phyloP scores from a whole-genome alignment of 2,797 vertebrate species.

The Streptopelia turtur region DNA sequence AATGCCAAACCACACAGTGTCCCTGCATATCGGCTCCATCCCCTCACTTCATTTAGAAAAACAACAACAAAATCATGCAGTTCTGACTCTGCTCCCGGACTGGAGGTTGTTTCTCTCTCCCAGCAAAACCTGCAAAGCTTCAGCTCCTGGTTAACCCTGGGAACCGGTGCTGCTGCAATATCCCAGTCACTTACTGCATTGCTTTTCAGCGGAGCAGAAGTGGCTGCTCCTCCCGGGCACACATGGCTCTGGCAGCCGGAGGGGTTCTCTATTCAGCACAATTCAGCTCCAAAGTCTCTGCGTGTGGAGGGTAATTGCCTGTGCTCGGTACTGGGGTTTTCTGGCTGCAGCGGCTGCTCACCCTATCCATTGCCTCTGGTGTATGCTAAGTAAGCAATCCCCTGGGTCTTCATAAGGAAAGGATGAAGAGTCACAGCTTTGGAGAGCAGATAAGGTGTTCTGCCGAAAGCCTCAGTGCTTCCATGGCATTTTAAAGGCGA shows the following conservation, averaged over 20 bases:
- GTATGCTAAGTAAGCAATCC: slow-evolving; percentile 65
- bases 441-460: slow-evolving; percentile 63
- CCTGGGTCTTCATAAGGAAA: slow-evolving; percentile 42
- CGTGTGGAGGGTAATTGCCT: slow-evolving; percentile 15
- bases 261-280: slow-evolving; percentile 35
- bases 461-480: slow-evolving; percentile 43
- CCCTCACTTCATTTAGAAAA: background rate
- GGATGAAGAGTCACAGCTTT: slow-evolving; percentile 55
- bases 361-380: slow-evolving; percentile 62
- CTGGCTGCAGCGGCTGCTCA: slow-evolving; percentile 56
- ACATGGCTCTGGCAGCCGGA: slow-evolving; percentile 47
- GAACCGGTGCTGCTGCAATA: slow-evolving; percentile 50
- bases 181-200: slow-evolving; percentile 68
- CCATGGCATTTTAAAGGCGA: slow-evolving; percentile 74
- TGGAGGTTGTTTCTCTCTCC: background rate
- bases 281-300: slow-evolving; percentile 41
- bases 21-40: background rate
- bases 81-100: background rate
- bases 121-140: slow-evolving; percentile 29
- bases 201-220: slow-evolving; percentile 24
- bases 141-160: background rate
- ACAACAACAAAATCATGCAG: background rate
- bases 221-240: slow-evolving; percentile 46
- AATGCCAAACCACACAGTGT: background rate
- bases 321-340: slow-evolving; percentile 10